Conservation (phyloP, 2,888 invertebrate genomes). For the Synergus japonicus region DNA sequence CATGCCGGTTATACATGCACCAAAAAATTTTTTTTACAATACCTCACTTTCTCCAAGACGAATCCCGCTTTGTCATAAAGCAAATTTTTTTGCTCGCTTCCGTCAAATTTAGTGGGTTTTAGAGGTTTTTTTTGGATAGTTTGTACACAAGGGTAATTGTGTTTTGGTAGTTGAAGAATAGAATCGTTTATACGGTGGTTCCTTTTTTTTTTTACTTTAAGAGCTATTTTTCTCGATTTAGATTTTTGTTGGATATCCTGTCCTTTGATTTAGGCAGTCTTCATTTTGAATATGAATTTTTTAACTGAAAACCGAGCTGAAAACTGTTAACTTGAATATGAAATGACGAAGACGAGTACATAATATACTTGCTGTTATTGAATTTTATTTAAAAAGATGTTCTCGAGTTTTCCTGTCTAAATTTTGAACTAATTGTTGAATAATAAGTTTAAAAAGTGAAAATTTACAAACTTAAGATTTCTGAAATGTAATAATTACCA, state of each 20-base stretch:
- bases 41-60: conserved; percentile 11
- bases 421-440: too few relatives aligned
- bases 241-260: too few relatives aligned
- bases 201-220: neutral
- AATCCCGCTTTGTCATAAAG: neutral
- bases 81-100: neutral
- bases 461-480: neutral
- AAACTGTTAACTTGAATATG: too few relatives aligned
- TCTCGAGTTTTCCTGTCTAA: too few relatives aligned
- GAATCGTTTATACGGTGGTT: neutral
- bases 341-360: too few relatives aligned
- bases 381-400: too few relatives aligned
- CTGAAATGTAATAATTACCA: conserved; percentile 7
- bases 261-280: too few relatives aligned
- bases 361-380: too few relatives aligned
- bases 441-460: neutral
- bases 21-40: neutral
- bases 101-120: neutral
- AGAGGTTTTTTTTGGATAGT: neutral
- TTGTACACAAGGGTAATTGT: conserved; percentile 33
- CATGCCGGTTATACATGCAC: conserved; percentile 29
- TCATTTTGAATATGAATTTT: too few relatives aligned
- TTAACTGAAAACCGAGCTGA: too few relatives aligned
- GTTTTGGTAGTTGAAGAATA: conserved; percentile 7
- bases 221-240: too few relatives aligned